phyloP scores from a whole-genome alignment of 2,888 invertebrate species.

The Polyommatus icarus region DNA sequence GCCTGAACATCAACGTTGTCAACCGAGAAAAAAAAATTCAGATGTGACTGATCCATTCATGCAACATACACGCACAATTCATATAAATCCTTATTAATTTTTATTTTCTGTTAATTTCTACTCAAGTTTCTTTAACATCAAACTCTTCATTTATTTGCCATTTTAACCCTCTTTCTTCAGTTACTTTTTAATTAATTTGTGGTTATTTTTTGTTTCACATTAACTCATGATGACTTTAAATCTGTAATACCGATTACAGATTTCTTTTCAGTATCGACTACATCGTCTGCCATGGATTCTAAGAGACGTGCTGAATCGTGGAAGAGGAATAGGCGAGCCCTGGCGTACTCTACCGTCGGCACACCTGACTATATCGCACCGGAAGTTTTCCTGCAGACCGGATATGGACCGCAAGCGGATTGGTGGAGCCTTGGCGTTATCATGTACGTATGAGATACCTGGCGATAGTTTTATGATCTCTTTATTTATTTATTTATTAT shows the following conservation, averaged over 20 bases:
- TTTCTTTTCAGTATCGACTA: constrained; percentile 64
- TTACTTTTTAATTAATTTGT: not conserved
- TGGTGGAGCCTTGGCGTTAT: constrained; percentile 99
- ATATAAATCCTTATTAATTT: not conserved
- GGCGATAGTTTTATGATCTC: not conserved
- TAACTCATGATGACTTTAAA: constrained; percentile 30
- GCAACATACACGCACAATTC: too few relatives aligned
- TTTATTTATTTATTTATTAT: too few relatives aligned
- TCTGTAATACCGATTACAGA: constrained; percentile 39
- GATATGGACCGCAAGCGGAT: constrained; percentile 98
- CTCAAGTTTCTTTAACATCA: not conserved
- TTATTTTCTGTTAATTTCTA: not conserved
- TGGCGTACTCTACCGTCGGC: constrained; percentile 96
- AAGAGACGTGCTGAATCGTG: constrained; percentile 99
- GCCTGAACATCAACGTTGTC: too few relatives aligned
- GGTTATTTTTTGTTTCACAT: constrained; percentile 22
- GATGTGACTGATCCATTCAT: too few relatives aligned
- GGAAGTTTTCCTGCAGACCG: constrained; percentile 98
- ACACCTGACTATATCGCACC: constrained; percentile 99
- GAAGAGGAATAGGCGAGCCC: constrained; percentile 97
- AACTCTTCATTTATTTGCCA: not conserved
- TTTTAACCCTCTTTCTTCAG: constrained; percentile 34
- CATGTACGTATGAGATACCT: constrained; percentile 84
- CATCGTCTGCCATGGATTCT: constrained; percentile 91
- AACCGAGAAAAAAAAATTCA: too few relatives aligned